These are phyloP conservation scores for Trachymyrmex cornetzi DNA, from an alignment of 1,140 invertebrate genomes.

Conservation along the genomic window DNA sequence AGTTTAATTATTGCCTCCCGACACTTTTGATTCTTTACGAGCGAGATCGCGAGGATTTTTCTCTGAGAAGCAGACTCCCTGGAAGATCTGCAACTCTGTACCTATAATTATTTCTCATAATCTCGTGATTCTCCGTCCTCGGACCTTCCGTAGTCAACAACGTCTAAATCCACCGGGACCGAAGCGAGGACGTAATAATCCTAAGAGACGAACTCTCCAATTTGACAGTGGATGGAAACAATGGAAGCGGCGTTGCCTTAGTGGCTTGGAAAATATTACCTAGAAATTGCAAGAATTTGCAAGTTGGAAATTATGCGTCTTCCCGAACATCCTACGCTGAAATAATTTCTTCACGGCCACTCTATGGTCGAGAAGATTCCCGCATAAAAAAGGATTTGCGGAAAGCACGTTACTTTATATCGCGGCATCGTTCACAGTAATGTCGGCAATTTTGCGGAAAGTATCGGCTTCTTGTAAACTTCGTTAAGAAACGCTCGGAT, in stretches of 20 bases:
- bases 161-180: not conserved
- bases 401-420: constrained; percentile 22
- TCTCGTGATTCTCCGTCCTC: not conserved
- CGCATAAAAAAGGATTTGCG: not conserved
- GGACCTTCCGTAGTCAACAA: not conserved
- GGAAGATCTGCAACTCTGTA: not conserved
- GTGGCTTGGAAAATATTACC: constrained; percentile 12
- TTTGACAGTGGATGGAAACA: not conserved
- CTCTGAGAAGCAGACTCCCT: not conserved
- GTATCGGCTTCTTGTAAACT: constrained; percentile 9
- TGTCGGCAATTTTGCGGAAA: constrained; percentile 11
- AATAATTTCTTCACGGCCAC: not conserved
- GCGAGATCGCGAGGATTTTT: not conserved
- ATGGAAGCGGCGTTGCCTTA: constrained; percentile 16
- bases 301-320: not conserved
- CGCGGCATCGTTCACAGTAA: constrained; percentile 4
- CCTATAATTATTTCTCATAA: constrained; percentile 4
- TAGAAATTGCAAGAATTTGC: not conserved
- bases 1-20: not conserved
- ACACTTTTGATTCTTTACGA: not conserved
- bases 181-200: not conserved
- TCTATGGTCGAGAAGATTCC: not conserved
- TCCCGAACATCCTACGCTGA: not conserved
- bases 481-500: constrained; percentile 26
- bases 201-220: not conserved